Evolutionary conservation across 1,140 invertebrate species (phyloP), one percentile per base, ranked within the genome.

Genomic region (Planococcus citri): DNA sequence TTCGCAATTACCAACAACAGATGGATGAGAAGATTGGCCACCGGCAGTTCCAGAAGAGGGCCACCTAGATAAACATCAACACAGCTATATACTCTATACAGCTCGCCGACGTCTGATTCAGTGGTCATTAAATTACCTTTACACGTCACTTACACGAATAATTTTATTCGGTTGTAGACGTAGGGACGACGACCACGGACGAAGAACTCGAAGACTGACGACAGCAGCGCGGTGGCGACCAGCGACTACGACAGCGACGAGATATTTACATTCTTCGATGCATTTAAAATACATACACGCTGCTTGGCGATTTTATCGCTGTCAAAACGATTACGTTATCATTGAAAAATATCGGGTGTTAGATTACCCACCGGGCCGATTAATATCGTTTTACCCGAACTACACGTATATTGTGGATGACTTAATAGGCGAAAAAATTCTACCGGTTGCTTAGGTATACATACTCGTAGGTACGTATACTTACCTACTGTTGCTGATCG

Each of bases 61-160:
- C 41, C 41, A 51, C 41, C 41, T 51, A 51, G 41, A 51, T 51
- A 51, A 51, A 51, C 41, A 51, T 51, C 41, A 37, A 37, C 41
- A 51, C 41, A 6, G 17, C 29, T 3, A 33, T 33, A n/a, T n/a
- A n/a, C n/a, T n/a, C 33, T 37, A 37, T 37, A 37, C 33, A 51
- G 41, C 41, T 51, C 6, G 41, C 41, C 41, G 41, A 51, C 41
- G 41, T 51, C 41, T 51, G 41, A 51, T 51, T 51, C 41, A 51
- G 41, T 51, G 41, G 41, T 51, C 41, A 51, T 51, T 51, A 51
- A 51, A 51, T 51, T 51, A 51, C 41, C 41, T 51, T 51, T 51
- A 51, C 41, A 51, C 41, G 41, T 51, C 41, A 51, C 41, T 51
- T 17, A 14, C 10, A 51, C 12, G 41, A 51, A 51, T 51, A 51